Percentiles rank a stretch among this genome's conserved stretches.
Evolutionary conservation across 2,888 invertebrate species (phyloP).

Genomic region (Epirrita christyi): DNA sequence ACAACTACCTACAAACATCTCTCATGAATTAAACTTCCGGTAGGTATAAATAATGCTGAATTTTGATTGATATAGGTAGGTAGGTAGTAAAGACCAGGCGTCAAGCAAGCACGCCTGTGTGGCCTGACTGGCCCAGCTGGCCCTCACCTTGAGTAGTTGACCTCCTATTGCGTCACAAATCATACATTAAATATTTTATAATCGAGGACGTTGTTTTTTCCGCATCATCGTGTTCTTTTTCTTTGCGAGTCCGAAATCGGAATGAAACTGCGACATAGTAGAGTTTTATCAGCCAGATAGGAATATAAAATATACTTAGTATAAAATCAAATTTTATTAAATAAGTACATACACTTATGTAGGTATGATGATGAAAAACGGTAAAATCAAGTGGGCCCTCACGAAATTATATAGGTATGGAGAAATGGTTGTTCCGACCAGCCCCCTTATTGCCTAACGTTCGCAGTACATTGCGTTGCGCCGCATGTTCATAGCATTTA

Average conservation of each 20-base stretch:
- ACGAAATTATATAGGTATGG: too few relatives aligned
- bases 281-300: neutral
- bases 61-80: neutral
- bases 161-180: slow-evolving; percentile 72
- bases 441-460: too few relatives aligned
- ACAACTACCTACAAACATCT: neutral
- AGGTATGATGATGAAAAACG: too few relatives aligned
- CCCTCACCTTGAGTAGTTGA: slow-evolving; percentile 69
- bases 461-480: too few relatives aligned
- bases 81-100: neutral
- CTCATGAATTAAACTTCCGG: neutral
- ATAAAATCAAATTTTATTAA: too few relatives aligned
- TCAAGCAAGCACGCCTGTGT: slow-evolving; percentile 38
- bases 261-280: neutral
- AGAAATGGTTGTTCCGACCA: too few relatives aligned
- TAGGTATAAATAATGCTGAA: too few relatives aligned
- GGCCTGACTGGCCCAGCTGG: slow-evolving; percentile 50
- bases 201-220: slow-evolving; percentile 64
- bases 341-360: too few relatives aligned
- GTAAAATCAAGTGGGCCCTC: too few relatives aligned
- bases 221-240: slow-evolving; percentile 43
- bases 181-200: slow-evolving; percentile 73
- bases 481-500: too few relatives aligned
- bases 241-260: too few relatives aligned
- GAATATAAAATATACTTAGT: neutral